phyloP scores from a whole-genome alignment of 2,113 vertebrate genomes.

The Pseudolaguvia tuberculata region DNA sequence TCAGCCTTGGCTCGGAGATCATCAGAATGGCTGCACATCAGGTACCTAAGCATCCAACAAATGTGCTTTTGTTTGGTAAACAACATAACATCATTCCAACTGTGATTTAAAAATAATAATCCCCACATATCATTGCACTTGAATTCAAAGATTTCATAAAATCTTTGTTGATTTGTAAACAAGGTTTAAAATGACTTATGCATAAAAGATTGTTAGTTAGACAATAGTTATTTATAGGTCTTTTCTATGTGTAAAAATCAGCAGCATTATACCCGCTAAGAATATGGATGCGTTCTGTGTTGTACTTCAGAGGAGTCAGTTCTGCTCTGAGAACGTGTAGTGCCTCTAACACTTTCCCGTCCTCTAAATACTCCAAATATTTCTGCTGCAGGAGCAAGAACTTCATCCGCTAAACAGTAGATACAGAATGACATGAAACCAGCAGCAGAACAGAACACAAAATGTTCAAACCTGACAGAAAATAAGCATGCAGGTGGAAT shows the following conservation, averaged over 20 bases:
- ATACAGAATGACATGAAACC: neutral
- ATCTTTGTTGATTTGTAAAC: neutral
- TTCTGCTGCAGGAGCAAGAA: slow-evolving; percentile 98
- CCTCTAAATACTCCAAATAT: slow-evolving; percentile 96
- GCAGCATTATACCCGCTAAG: slow-evolving; percentile 81
- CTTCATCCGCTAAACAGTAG: slow-evolving; percentile 86
- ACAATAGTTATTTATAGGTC: neutral
- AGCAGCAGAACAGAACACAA: neutral
- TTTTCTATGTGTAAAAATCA: neutral
- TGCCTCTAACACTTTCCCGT: slow-evolving; percentile 93
- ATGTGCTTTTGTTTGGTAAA: neutral
- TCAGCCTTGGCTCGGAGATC: slow-evolving; percentile 92
- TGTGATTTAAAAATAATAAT: neutral
- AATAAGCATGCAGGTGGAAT: neutral
- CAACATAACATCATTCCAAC: neutral
- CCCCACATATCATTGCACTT: neutral
- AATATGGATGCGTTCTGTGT: slow-evolving; percentile 91
- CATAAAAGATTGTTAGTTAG: neutral
- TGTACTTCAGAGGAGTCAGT: slow-evolving; percentile 92
- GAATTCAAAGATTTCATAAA: neutral
- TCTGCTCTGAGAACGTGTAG: slow-evolving; percentile 91
- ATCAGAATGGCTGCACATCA: slow-evolving; percentile 96
- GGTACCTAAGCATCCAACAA: slow-evolving; percentile 73
- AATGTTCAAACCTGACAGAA: neutral
- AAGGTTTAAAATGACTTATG: neutral